phyloP scores from a whole-genome alignment of 64 coral and sea anemone species.

The Anthopleura sola region DNA sequence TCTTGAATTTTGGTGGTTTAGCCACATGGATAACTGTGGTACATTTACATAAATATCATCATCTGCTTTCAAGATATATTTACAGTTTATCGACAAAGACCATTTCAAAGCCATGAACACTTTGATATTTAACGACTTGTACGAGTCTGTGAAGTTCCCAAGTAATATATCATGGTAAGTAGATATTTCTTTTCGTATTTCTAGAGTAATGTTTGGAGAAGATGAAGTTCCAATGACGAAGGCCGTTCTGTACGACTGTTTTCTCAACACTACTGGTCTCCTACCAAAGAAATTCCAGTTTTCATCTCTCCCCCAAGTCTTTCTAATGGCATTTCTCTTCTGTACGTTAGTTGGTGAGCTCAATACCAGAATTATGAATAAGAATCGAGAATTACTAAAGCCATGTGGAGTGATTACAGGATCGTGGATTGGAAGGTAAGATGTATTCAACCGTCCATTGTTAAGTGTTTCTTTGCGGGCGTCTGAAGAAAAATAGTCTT shows the following conservation, averaged over 20 bases:
- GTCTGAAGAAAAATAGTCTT: no score
- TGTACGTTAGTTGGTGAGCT: neutral
- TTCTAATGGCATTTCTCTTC: conserved; percentile 2
- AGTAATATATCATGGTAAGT: neutral
- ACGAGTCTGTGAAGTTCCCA: conserved; percentile 18
- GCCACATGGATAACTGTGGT: neutral
- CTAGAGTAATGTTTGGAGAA: neutral
- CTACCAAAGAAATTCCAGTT: neutral
- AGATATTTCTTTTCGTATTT: neutral
- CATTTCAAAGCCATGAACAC: conserved; percentile 28
- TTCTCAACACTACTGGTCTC: neutral
- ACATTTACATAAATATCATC: conserved; percentile 37
- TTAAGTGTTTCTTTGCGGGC: no score
- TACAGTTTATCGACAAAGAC: neutral
- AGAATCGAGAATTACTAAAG: neutral
- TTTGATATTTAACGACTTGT: neutral
- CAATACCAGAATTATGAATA: neutral
- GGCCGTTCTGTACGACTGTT: neutral
- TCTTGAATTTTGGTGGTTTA: neutral
- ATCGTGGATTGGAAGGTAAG: no score
- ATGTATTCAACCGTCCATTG: no score
- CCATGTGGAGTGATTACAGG: no score
- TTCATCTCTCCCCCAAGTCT: neutral
- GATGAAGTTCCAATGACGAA: neutral
- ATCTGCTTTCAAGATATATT: conserved; percentile 35